These are phyloP conservation scores for Zaprionus ornatus DNA, from an alignment of 1,140 invertebrate species.

Conservation along the genomic window DNA sequence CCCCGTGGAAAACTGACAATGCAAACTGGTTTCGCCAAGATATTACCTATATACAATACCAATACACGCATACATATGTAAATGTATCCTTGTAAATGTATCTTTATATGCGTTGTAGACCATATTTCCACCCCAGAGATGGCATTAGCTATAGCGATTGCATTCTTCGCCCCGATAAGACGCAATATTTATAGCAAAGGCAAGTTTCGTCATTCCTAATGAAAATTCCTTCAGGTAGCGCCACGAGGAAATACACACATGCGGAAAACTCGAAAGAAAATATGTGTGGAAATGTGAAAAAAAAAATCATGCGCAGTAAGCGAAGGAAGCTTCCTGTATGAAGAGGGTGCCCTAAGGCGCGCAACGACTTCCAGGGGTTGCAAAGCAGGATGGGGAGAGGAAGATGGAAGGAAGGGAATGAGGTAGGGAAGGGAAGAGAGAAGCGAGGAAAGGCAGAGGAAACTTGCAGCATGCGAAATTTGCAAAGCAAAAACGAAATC, in stretches of 20 bases:
- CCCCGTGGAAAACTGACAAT: conserved; percentile 2
- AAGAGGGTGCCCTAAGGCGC: background rate
- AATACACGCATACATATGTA: background rate
- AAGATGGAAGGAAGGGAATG: background rate
- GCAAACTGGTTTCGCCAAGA: conserved; percentile 24
- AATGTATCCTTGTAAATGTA: background rate
- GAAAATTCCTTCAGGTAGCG: conserved; percentile 71
- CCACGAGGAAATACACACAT: conserved; percentile 43
- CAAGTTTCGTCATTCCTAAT: conserved; percentile 62
- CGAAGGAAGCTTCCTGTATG: background rate
- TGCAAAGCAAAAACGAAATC: background rate
- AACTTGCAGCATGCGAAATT: background rate
- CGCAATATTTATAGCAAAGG: conserved; percentile 42
- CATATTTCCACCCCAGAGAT: conserved; percentile 20
- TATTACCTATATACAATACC: background rate
- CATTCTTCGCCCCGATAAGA: conserved; percentile 40
- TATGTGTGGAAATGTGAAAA: conserved; percentile 42
- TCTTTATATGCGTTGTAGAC: background rate
- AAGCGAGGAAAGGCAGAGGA: background rate
- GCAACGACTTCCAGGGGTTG: conserved; percentile 4
- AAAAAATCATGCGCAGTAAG: conserved; percentile 74
- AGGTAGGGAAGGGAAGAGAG: too few species aligned
- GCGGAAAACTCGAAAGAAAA: conserved; percentile 29
- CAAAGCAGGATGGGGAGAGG: background rate
- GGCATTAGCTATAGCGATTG: conserved; percentile 29